phyloP scores from a whole-genome alignment of 2,888 invertebrate species.

The Drosophila emarginata region DNA sequence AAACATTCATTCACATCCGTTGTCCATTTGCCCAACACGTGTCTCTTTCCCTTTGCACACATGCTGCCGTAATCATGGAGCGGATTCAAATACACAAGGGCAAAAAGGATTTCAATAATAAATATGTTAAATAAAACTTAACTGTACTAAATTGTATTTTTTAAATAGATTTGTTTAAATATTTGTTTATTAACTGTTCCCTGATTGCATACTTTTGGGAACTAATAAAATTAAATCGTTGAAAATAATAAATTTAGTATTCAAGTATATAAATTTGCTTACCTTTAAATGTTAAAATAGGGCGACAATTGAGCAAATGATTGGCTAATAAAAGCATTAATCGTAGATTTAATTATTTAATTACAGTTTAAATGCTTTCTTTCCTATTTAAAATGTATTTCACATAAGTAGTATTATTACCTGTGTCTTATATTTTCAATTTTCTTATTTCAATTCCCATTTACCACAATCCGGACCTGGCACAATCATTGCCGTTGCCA shows the following conservation, averaged over 20 bases:
- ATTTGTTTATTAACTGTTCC: too few relatives aligned
- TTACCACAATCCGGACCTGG: neutral
- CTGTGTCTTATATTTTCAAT: neutral
- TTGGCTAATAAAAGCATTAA: neutral
- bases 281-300: too few relatives aligned
- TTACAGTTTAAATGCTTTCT: neutral
- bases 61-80: neutral
- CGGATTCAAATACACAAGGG: neutral
- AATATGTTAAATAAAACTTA: too few relatives aligned
- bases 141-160: neutral
- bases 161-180: too few relatives aligned
- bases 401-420: neutral
- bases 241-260: too few relatives aligned
- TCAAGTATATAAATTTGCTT: too few relatives aligned
- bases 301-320: neutral
- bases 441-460: neutral
- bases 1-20: conserved; percentile 4
- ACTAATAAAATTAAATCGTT: neutral
- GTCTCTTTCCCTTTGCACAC: neutral
- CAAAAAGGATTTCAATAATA: neutral
- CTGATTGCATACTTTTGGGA: neutral
- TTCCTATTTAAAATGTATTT: neutral
- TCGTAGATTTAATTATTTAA: neutral
- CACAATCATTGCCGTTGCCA: neutral
- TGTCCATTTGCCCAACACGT: neutral